Evolutionary conservation across 2,888 invertebrate species (phyloP), one percentile per base, ranked within the genome.

Genomic region (Limenitis camilla): DNA sequence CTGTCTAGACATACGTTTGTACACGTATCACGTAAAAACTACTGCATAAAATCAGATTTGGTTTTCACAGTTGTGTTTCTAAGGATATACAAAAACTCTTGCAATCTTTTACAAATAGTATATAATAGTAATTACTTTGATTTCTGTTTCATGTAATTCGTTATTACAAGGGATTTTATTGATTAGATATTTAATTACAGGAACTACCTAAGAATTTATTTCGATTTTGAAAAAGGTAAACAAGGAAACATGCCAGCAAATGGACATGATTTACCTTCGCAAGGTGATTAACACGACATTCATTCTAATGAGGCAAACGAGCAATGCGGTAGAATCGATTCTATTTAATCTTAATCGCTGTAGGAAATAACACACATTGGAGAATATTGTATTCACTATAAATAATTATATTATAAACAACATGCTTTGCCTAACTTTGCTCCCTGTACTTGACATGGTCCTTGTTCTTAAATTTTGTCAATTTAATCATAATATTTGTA

Each of bases 301-400:
- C 56, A 63, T 61, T 60, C 53, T 57, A 59, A 61, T 60, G 60
- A 57, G 50, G 41, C 50, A 40, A 43, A 52, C 53, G 41, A 50
- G 52, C 45, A 45, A 53, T 45, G 38, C 49, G 49, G 49, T 53
- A 51, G 51, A 53, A 55, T 53, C 47, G 51, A 48, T 29, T 45
- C 35, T 32, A 53, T 51, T 42, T 31, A 49, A 54, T 49, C 42
- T 56, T 41, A 52, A 57, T 51, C 52, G 47, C 40, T 53, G 44
- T 48, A 54, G 50, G 46, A 53, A 52, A 55, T 56, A 56, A 56
- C 55, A 38, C 40, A 60, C 48, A 5, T 19, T 27, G 4, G 27
- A 44, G 35, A 9, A 30, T n/a, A 5, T 8, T 41, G 6, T 31
- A 11, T n/a, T 28, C n/a, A 6, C 27, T n/a, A 40, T 9, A 29